These are phyloP conservation scores for Mellivora capensis DNA, from an alignment of 2,113 vertebrate species.

Conservation along the genomic window DNA sequence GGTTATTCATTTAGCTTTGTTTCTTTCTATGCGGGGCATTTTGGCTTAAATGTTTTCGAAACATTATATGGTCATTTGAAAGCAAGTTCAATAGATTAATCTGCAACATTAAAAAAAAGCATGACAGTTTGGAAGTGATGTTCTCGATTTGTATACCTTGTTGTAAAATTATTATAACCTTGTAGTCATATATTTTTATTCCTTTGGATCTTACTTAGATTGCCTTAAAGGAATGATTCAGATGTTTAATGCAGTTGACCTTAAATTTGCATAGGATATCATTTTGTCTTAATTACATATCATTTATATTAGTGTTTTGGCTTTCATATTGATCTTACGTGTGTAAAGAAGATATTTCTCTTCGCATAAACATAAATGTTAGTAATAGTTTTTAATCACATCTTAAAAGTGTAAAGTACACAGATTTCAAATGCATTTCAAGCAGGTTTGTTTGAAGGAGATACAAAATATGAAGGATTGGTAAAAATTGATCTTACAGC, in stretches of 20 bases:
- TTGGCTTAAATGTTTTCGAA: not conserved
- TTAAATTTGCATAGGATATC: conserved; percentile 1
- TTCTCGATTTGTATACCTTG: not conserved
- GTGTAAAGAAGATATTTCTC: not conserved
- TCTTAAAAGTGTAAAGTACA: not conserved
- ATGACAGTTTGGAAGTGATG: not conserved
- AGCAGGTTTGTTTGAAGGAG: not conserved
- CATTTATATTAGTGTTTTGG: not conserved
- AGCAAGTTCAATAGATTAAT: not conserved
- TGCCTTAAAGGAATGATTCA: not conserved
- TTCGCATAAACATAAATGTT: not conserved
- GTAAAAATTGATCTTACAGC: not conserved
- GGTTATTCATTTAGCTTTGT: not conserved
- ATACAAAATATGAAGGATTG: not conserved
- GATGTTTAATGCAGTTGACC: not conserved
- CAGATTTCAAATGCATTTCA: conserved; percentile 23
- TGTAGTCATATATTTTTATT: not conserved
- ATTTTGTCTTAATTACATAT: not conserved
- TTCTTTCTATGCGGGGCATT: not conserved
- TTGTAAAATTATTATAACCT: not conserved
- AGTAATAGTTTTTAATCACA: not conserved
- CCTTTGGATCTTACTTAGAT: not conserved
- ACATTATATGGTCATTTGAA: not conserved
- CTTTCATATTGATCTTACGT: not conserved
- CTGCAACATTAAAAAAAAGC: not conserved